Base-by-base conservation (phyloP, 2,113 vertebrate species). In the Zosterops japonicus region DNA sequence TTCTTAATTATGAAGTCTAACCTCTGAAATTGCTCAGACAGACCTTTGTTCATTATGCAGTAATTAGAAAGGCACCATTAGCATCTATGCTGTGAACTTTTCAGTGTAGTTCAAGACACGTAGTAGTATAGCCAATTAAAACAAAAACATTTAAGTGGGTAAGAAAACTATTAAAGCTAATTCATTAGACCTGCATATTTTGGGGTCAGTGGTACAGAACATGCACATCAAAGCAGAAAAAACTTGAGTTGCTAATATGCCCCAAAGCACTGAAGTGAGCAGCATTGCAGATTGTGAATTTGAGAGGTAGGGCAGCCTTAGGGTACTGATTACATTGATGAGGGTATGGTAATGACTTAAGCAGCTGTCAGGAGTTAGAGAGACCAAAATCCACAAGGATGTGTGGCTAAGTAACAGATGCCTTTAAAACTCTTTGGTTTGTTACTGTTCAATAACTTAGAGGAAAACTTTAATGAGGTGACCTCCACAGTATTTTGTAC, bases 51-150 rank as follows among this genome's bases (percentile, higher is more conserved):
- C 97, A 96, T 98, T 98, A 97, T 70, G 96, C 86, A 95, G 95
- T 98, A 98, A 98, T 98, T 98, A 98, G 93, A 97, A 97, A 97
- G 95, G 93, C 94, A 95, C 95, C 91, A 98, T 98, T 98, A 98
- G 91, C 95, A 97, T 96, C 93, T 96, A 96, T 94, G 94, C 93
- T 96, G n/a, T 98, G 98, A 98, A 98, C 97, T 97, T 98, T 98
- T 97, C 93, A 93, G 44, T 98, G 96, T 97, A 98, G 97, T 97
- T 98, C 97, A 97, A 93, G 95, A 97, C 96, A 97, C 61, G 96
- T 93, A 95, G 88, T 96, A 91, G 96, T 97, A 97, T 88, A 98
- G 75, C 95, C 96, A 98, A 98, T 98, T 98, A 98, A 98, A 98
- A 97, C 87, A 97, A 98, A 98, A 97, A 95, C 97, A 97, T 98